Evolutionary conservation across 2,113 vertebrate genomes (phyloP), one percentile per base, ranked within the genome.

Genomic region (Irena cyanogastra): DNA sequence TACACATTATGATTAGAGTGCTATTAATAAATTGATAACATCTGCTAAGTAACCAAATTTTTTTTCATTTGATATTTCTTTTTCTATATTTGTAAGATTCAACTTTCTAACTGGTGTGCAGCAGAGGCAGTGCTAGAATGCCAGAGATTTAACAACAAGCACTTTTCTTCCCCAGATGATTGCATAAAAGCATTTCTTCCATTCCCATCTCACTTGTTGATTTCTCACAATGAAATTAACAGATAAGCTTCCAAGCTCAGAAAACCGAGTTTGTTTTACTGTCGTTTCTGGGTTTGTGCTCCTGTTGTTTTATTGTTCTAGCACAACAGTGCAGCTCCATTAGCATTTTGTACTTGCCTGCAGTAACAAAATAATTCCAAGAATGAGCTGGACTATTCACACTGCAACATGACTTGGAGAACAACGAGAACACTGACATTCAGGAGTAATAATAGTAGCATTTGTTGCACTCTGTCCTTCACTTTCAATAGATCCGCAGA

Each of bases 1-100:
- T 97, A 97, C 77, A 96, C 87, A 94, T 95, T 47, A 97, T 96
- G 65, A 94, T 96, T 98, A 97, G 93, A 96, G 65, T 97, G 90
- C 88, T 95, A 93, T 83, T 86, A 98, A 96, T 98, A 97, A 97
- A 97, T 97, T 95, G 95, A 90, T 92, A 94, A 97, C 52, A 60
- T 96, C 89, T 97, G 95, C 97, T 97, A 91, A 97, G 69, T 96
- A 98, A 97, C 96, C 96, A 97, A 97, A 89, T 96, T 83, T 91
- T 78, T 93, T 96, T 96, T 92, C 44, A 81, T 94, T 94, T 79
- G 31, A 63, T 93, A 86, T 90, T 97, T 97, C 81, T 93, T 96
- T 95, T 90, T 90, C 77, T 80, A 22, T 60, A 63, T 95, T 95
- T 89, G 16, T 95, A 96, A 93, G 87, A 92, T 70, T 94, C 42